Evolutionary conservation across 2,113 vertebrate species (phyloP), one percentile per base, ranked within the genome.

Genomic region (Brachypodius melanocephalos): DNA sequence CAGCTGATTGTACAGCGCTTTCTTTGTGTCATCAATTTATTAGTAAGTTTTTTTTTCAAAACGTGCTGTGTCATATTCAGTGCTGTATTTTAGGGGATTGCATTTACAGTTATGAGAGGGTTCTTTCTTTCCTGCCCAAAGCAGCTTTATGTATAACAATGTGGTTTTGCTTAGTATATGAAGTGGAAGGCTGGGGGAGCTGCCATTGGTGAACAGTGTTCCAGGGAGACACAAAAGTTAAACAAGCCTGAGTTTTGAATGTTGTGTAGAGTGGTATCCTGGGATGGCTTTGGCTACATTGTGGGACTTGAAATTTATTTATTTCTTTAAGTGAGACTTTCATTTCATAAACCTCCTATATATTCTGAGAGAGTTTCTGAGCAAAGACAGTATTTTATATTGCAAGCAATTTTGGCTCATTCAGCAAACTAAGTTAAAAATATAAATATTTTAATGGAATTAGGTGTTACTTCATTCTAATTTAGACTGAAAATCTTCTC

Each of bases 11-110:
- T 45, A 85, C 82, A 93, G 75, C 17, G 0, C 82, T 93, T 89
- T 46, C 87, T 87, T 93, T 94, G 94, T 88, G 72, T 58, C 83
- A 80, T 94, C 82, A 43, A 8, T 86, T 61, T 62, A 77, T 43
- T 76, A 52, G 18, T 43, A 61, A 38, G 10, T 3, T 65, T 83
- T 74, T 90, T 90, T 89, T 89, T 67, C 48, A 71, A 43, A 85
- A 48, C 46, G 29, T 79, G 29, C 78, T 89, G 3, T 79, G 57
- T 91, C 82, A 25, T 54, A 10, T 85, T 95, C 74, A 68, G 1
- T 61, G 61, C 55, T 89, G 25, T 78, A n/a, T 89, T 93, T 88
- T 90, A 66, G 49, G 88, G 28, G 42, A 34, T 76, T 61, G 16
- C 32, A 22, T 75, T 68, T 68, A 38, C 49, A 42, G 45, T 62